Evolutionary conservation across 2,113 vertebrate genomes (phyloP).

Genomic region (Alectura lathami): DNA sequence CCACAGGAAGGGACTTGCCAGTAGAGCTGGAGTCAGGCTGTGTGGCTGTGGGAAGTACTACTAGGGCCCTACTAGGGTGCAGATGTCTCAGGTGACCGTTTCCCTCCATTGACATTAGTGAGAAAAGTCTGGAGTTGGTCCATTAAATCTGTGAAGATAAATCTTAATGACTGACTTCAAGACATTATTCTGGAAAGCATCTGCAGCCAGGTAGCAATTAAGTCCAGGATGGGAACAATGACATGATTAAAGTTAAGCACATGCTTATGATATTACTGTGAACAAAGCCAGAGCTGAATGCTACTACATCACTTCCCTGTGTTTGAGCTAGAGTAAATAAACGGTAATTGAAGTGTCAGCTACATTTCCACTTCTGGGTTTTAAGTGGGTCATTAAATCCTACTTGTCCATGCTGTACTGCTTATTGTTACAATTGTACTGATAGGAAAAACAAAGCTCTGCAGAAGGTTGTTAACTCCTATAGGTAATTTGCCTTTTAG

Average conservation of each 20-base stretch:
- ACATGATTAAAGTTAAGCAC: background rate
- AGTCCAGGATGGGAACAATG: background rate
- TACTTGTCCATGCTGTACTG: background rate
- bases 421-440: background rate
- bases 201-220: background rate
- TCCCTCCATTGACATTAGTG: background rate
- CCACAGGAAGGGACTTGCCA: background rate
- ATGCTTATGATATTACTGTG: background rate
- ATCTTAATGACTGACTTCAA: background rate
- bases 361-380: background rate
- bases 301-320: background rate
- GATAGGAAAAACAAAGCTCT: background rate
- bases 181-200: background rate
- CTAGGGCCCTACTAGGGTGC: background rate
- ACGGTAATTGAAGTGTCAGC: background rate
- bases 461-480: background rate
- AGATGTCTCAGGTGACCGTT: background rate
- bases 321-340: background rate
- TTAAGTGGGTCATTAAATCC: background rate
- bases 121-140: background rate
- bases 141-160: background rate
- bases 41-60: background rate
- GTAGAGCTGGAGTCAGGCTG: background rate
- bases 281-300: background rate
- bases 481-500: background rate